Base-by-base conservation (phyloP, 2,888 invertebrate genomes). In the Tuberolachnus salignus region DNA sequence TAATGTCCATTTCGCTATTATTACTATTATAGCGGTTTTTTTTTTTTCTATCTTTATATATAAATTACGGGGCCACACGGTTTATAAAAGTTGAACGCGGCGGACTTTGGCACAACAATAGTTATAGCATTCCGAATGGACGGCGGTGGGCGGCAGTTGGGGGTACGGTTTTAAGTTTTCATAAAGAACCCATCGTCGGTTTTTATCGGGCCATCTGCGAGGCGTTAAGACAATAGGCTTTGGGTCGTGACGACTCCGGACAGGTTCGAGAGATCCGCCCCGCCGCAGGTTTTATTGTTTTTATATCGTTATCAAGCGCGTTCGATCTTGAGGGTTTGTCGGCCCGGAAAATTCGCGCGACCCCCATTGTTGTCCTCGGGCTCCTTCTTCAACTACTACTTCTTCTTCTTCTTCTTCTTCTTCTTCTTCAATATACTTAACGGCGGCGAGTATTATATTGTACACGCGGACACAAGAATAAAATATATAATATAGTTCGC, bases 211-310 rank as follows among this genome's bases (percentile, higher is more conserved):
- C 78, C 78, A 78, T 78, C 78, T 78, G 69, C 26, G 19, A 57
- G 59, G 75, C 75, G 78, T 78, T 78, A 78, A 78, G 78, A 78
- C 78, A 78, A 78, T 78, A 59, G 78, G 75, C 75, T 75, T 75
- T 66, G 75, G 75, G 67, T 69, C 78, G 78, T 78, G 78, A 78
- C 78, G 78, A 69, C 78, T 69, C 61, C 51, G 69, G 78, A 78
- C 78, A 78, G 78, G 78, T 78, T 78, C 59, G 78, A 78, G 78
- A 69, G 69, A 69, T 75, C 78, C 78, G 67, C 78, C 67, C 69
- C n/a, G 63, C 69, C n/a, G 63, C 75, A 46, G 78, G 75, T 78
- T 69, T 69, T 78, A 78, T 78, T 78, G 78, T 78, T 78, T 78
- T 78, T 78, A 78, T 51, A 69, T 57, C 69, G 78, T 67, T 78